Percentiles rank a stretch among this genome's conserved stretches.
These are phyloP conservation scores for Bambusicola thoracicus DNA, from an alignment of 2,113 vertebrate species.

Conservation along the genomic window DNA sequence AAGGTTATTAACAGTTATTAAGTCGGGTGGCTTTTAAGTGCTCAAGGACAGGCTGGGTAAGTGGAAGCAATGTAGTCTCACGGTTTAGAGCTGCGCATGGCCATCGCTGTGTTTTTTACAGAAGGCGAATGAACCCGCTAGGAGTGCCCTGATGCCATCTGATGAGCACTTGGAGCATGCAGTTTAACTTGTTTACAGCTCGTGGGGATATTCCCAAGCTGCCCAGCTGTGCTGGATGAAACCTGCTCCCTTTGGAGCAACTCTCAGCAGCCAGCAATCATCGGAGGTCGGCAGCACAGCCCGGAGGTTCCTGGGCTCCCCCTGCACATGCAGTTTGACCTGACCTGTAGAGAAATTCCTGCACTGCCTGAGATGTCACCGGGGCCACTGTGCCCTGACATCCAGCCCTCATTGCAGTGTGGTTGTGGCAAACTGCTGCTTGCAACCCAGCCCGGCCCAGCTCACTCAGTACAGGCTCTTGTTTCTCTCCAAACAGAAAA, in stretches of 20 bases:
- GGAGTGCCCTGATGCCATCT: slow-evolving; percentile 21
- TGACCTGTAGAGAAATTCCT: not conserved
- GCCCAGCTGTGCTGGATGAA: not conserved
- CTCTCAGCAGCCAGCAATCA: fast-evolving
- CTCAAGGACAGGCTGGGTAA: not conserved
- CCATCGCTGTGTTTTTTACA: slow-evolving; percentile 28
- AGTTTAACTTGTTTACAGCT: slow-evolving; percentile 16
- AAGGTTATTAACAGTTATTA: slow-evolving; percentile 53
- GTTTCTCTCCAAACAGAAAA: slow-evolving; percentile 55
- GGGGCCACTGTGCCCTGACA: not conserved
- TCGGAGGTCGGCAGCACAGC: not conserved
- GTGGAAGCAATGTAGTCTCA: not conserved
- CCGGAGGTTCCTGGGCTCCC: fast-evolving
- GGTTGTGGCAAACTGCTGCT: not conserved
- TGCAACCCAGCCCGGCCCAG: slow-evolving; percentile 1
- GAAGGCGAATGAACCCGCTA: slow-evolving; percentile 31
- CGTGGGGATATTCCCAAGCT: not conserved
- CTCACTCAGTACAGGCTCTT: not conserved
- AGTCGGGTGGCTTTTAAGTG: slow-evolving; percentile 25
- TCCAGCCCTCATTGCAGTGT: fast-evolving
- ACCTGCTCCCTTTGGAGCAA: fast-evolving
- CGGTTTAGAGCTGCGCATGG: slow-evolving; percentile 23
- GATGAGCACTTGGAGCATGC: slow-evolving; percentile 30
- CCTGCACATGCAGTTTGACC: not conserved
- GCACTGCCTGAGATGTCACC: not conserved